phyloP scores from a whole-genome alignment of 1,140 invertebrate genomes.

The Archegozetes longisetosus region DNA sequence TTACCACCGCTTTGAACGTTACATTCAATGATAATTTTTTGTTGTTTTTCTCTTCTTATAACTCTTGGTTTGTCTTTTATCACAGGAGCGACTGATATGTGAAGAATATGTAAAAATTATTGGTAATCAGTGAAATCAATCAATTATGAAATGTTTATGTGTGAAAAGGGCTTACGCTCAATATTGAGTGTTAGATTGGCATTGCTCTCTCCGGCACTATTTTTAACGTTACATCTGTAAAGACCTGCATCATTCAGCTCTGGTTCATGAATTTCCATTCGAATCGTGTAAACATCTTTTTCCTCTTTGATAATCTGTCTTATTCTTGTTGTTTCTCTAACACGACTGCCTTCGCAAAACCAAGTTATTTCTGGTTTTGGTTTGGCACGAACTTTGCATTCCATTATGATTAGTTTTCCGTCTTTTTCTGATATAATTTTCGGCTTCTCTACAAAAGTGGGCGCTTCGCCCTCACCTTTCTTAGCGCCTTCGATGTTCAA shows the following conservation, averaged over 20 bases:
- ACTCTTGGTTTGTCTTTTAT: slow-evolving; percentile 80
- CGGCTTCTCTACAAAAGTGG: slow-evolving; percentile 96
- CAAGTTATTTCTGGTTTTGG: slow-evolving; percentile 87
- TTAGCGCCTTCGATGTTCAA: slow-evolving; percentile 72
- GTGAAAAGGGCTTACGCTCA: slow-evolving; percentile 36
- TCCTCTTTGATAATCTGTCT: slow-evolving; percentile 52
- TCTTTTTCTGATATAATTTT: slow-evolving; percentile 82
- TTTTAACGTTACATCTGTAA: slow-evolving; percentile 97
- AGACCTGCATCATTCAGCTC: slow-evolving; percentile 89
- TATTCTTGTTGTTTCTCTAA: slow-evolving; percentile 61
- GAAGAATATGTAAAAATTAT: neutral
- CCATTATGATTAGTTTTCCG: slow-evolving; percentile 93
- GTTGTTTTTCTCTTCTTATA: slow-evolving; percentile 71
- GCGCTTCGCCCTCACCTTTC: slow-evolving; percentile 60
- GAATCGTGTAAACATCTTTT: slow-evolving; percentile 72
- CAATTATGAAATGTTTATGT: too few species aligned
- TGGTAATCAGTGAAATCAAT: neutral
- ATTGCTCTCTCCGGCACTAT: slow-evolving; percentile 83
- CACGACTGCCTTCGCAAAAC: slow-evolving; percentile 58
- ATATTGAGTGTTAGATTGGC: slow-evolving; percentile 92
- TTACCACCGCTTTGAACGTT: slow-evolving; percentile 69
- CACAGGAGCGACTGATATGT: slow-evolving; percentile 69
- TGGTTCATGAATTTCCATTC: slow-evolving; percentile 54
- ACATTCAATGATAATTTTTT: slow-evolving; percentile 75
- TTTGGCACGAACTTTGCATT: slow-evolving; percentile 82